Percentiles rank a stretch among this genome's conserved stretches.
These are phyloP conservation scores for Protonibea diacanthus DNA, from an alignment of 2,797 vertebrate genomes.

Conservation along the genomic window DNA sequence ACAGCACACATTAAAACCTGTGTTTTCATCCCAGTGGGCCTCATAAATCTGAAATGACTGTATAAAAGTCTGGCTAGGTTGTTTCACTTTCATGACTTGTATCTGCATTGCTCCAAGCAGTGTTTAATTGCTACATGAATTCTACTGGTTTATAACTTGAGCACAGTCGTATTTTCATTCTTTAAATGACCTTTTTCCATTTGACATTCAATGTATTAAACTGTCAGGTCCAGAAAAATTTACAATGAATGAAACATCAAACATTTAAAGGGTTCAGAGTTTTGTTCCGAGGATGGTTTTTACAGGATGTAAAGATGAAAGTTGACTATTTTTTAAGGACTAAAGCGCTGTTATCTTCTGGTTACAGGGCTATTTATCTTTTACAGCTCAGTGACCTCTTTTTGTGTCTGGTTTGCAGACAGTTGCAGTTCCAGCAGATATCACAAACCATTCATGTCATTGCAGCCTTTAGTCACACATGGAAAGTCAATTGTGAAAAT, in stretches of 20 bases:
- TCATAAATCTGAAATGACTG: neutral
- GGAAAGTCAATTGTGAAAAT: neutral
- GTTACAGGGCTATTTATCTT: neutral
- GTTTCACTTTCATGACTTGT: neutral
- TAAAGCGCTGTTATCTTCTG: neutral
- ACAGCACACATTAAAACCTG: neutral
- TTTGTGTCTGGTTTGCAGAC: too few species aligned
- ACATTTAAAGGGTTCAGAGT: neutral
- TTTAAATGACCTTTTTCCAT: neutral
- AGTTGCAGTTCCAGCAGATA: neutral
- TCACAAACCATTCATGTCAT: neutral
- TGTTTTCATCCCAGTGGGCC: slow-evolving; percentile 4
- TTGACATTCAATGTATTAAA: neutral
- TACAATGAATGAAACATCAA: neutral
- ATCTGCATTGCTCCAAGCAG: neutral
- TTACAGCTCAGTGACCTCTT: neutral
- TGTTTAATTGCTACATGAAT: neutral
- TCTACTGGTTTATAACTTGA: neutral
- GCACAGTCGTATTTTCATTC: neutral
- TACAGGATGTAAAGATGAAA: neutral
- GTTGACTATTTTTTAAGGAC: too few species aligned
- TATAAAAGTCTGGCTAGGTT: neutral
- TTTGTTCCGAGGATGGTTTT: neutral
- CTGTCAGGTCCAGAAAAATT: neutral
- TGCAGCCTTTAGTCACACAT: neutral